These are phyloP conservation scores for Drosophila trapezifrons DNA, from an alignment of 1,140 invertebrate genomes.

Conservation along the genomic window DNA sequence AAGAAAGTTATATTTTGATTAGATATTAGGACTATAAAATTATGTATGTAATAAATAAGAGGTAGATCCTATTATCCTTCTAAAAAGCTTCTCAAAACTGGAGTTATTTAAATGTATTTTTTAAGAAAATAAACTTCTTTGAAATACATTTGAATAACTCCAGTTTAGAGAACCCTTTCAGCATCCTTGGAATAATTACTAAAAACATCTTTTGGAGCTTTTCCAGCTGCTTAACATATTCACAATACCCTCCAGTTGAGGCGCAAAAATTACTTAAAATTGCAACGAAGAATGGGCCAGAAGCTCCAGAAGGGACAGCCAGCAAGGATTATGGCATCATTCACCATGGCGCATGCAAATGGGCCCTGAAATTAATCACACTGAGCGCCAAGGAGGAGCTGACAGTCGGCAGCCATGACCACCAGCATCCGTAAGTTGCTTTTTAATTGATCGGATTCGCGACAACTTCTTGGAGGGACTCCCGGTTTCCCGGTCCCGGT, in stretches of 20 bases:
- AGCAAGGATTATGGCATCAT: conserved; percentile 74
- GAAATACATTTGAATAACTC: no score
- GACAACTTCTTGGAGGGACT: conserved; percentile 26
- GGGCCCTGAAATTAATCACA: conserved; percentile 73
- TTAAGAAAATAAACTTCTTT: no score
- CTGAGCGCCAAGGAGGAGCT: conserved; percentile 39
- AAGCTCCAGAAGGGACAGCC: conserved; percentile 6
- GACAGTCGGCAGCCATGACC: conserved; percentile 35
- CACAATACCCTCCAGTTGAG: conserved; percentile 45
- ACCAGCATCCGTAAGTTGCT: conserved; percentile 49
- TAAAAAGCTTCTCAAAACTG: no score
- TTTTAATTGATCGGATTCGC: conserved; percentile 67
- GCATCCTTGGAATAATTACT: not conserved
- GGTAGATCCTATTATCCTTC: no score
- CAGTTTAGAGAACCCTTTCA: not conserved
- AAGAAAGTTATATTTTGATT: no score
- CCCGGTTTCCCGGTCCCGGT: conserved; percentile 2
- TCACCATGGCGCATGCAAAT: conserved; percentile 68
- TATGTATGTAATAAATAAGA: no score
- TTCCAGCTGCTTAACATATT: conserved; percentile 13
- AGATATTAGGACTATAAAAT: no score
- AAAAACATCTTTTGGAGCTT: not conserved
- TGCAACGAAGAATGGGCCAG: conserved; percentile 20
- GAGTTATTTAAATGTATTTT: no score
- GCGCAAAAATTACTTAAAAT: conserved; percentile 69